Evolutionary conservation across 2,888 invertebrate species (phyloP).

Genomic region (Caenorhabditis sp.): DNA sequence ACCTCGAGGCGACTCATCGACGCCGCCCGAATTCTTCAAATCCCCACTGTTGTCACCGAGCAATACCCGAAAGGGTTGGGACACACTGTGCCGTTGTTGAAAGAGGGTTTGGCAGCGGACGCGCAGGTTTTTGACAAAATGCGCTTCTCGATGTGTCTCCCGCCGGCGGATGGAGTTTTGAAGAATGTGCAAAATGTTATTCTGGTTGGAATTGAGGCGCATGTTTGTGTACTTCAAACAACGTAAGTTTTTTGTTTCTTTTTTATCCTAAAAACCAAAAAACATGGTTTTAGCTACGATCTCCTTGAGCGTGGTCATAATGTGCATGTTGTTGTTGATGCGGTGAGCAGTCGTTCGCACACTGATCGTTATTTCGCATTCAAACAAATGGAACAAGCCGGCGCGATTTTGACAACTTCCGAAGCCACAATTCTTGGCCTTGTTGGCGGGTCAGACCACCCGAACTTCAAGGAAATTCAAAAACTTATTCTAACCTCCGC

Average conservation of each 20-base stretch:
- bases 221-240: conserved; percentile 77
- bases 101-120: conserved; percentile 70
- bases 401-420: conserved; percentile 82
- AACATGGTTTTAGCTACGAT: conserved; percentile 71
- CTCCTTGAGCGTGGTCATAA: conserved; percentile 73
- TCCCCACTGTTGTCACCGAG: conserved; percentile 74
- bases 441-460: conserved; percentile 79
- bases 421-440: conserved; percentile 83
- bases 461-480: conserved; percentile 79
- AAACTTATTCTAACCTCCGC: conserved; percentile 76
- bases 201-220: conserved; percentile 75
- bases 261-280: background rate
- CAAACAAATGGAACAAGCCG: conserved; percentile 80
- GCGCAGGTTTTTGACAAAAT: conserved; percentile 63
- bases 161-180: conserved; percentile 72
- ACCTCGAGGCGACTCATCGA: conserved; percentile 74
- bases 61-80: conserved; percentile 77
- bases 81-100: conserved; percentile 74
- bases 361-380: conserved; percentile 74
- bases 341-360: conserved; percentile 74
- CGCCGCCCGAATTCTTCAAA: conserved; percentile 74
- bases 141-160: conserved; percentile 75
- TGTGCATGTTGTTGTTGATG: conserved; percentile 76
- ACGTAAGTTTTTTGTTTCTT: conserved; percentile 67
- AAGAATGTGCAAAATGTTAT: conserved; percentile 71